Evolutionary conservation across 1,140 invertebrate genomes (phyloP).

Genomic region (Meteorus sp.): DNA sequence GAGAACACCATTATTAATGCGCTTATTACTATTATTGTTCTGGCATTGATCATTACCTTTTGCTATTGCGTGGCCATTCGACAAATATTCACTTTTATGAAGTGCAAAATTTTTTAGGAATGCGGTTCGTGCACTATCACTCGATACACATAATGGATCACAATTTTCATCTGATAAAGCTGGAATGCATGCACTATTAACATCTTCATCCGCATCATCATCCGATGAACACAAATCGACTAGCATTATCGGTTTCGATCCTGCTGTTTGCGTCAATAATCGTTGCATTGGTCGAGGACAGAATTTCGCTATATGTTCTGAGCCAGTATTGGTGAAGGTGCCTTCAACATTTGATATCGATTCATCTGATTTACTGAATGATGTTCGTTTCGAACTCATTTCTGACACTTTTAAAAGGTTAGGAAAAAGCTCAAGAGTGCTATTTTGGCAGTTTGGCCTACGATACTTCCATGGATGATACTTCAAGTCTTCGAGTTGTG

Average conservation of each 20-base stretch:
- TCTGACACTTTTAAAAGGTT: too few species aligned
- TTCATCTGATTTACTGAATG: constrained; percentile 8
- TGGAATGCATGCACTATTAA: too few species aligned
- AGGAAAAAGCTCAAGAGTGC: too few species aligned
- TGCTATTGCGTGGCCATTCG: constrained; percentile 32
- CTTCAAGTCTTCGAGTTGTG: constrained; percentile 48
- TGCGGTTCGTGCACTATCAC: constrained; percentile 15
- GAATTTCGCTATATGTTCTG: background rate
- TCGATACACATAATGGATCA: constrained; percentile 32
- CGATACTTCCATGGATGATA: constrained; percentile 41
- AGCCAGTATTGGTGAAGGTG: background rate
- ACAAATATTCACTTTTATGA: constrained; percentile 27
- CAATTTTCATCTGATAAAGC: constrained; percentile 39
- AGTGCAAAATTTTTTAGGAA: constrained; percentile 26
- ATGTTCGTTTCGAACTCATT: constrained; percentile 10
- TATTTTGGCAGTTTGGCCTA: constrained; percentile 27
- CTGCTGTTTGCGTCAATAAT: background rate
- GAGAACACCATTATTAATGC: constrained; percentile 25
- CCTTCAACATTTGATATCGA: constrained; percentile 7
- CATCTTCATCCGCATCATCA: constrained; percentile 47
- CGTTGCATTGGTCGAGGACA: background rate
- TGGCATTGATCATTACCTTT: constrained; percentile 31
- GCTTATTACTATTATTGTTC: constrained; percentile 26
- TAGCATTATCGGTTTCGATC: constrained; percentile 44
- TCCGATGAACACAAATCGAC: constrained; percentile 63